Base-by-base conservation (phyloP, 2,113 vertebrate genomes). In the Cephalophus harveyi region DNA sequence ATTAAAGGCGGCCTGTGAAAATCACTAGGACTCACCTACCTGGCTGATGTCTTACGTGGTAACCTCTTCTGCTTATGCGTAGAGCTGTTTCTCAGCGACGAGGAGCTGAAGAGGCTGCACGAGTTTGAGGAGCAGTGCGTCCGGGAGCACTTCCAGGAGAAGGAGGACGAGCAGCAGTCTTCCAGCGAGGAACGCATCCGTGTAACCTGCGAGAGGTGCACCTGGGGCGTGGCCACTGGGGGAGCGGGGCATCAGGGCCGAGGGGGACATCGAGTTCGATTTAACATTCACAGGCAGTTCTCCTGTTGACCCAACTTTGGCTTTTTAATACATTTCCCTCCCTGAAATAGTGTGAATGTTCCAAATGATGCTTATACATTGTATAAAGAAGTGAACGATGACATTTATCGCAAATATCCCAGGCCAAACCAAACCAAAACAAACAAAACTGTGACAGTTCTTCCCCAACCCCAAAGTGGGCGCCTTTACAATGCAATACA, bases 71-170 rank as follows among this genome's bases (percentile, higher is more conserved):
- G 10, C 40, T 89, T 98, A 94, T 71, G 78, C 30, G 40, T 98
- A 99, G 99, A 99, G 98, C 99, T 99, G 52, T 99, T 99, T 97
- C 98, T 99, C 81, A 99, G 99, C 95, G 99, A 99, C 2, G 99
- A 99, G 86, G 99, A 99, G 98, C 98, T 99, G 60, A 99, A 99
- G 98, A 99, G 97, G 94, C 98, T 99, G 59, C 99, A 99, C 4
- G 99, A 99, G 97, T 99, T 99, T 98, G 99, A 99, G 98, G 99
- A 99, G 95, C 99, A 99, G 96, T 99, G 99, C 30, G 99, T 99
- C 92, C 99, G 99, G 98, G 99, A 99, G 97, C 99, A 99, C 95
- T 99, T 99, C 96, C 99, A 99, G 36, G 99, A 99, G 97, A 99
- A 99, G 96, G 99, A 99, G 78, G 99, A 99, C 1, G 99, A 99